phyloP scores from a whole-genome alignment of 2,113 vertebrate genomes.

The Prionailurus bengalensis region DNA sequence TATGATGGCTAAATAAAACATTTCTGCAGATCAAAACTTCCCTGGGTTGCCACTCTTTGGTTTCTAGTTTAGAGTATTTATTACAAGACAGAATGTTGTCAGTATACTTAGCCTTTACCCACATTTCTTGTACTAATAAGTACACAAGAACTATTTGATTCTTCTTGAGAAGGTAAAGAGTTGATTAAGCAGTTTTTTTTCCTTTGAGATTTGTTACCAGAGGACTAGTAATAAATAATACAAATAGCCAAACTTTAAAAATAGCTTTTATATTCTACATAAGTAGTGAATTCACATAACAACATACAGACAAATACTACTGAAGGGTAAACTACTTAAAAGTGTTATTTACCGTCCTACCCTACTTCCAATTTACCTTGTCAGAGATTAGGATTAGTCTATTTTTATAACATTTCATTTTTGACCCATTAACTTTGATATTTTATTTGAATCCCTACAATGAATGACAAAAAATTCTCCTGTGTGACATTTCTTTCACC shows the following conservation, averaged over 20 bases:
- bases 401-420: slow-evolving; percentile 3
- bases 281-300: background rate
- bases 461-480: background rate
- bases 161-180: background rate
- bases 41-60: background rate
- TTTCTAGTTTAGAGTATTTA: background rate
- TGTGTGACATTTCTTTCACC: background rate
- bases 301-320: background rate
- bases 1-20: background rate
- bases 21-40: background rate
- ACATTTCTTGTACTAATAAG: background rate
- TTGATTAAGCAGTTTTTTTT: background rate
- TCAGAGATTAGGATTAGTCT: background rate
- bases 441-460: background rate
- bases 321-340: background rate
- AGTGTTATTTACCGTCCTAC: background rate
- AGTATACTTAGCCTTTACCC: background rate
- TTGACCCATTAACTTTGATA: background rate
- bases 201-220: background rate
- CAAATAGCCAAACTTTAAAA: background rate
- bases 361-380: background rate
- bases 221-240: background rate
- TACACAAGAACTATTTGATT: background rate
- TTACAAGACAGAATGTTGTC: background rate
- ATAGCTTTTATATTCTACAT: background rate